Base-by-base conservation (phyloP, 2,113 vertebrate species). In the Camelus dromedarius region DNA sequence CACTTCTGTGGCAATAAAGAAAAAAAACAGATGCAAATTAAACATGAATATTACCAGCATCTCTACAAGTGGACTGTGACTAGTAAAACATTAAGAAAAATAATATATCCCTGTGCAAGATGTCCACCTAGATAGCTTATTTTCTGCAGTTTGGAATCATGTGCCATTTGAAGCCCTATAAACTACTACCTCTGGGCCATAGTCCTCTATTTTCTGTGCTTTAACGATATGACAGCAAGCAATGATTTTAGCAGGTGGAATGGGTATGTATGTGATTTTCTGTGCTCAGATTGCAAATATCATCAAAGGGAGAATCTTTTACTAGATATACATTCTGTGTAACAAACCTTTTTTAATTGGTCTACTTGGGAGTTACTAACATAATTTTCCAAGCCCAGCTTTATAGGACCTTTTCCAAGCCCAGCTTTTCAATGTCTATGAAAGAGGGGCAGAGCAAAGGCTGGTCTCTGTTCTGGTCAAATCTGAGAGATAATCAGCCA, bases 71-170 rank as follows among this genome's bases (percentile, higher is more conserved):
- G 81, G 15, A 86, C 22, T 26, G 5, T 91, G 18, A 88, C 46
- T 89, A 52, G 26, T n/a, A 92, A 93, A 46, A 95, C 4, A 90
- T 88, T 80, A 90, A 50, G 52, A 89, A 93, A 77, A 96, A 89
- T 70, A 46, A n/a, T 32, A 87, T 38, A 56, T 30, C 30, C 90
- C 32, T 88, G 18, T 93, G 24, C 15, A 86, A 82, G 20, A n/a
- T 30, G 48, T 96, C 16, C 32, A 97, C 20, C 62, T 86, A 90
- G 12, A 56, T 77, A 28, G 3, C 14, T 70, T 82, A 42, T 52
- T 92, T 83, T 42, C 19, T 96, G 42, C 20, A 92, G 3, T 60
- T 91, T 52, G n/a, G 7, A 76, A 91, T 93, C 75, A 67, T 79
- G 13, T 60, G 26, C 20, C 46, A 89, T 42, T 82, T 93, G 60